A percentile compares a stretch with the other conserved stretches of the same genome.
Conservation (phyloP, 2,113 vertebrate species). For the Poeciliopsis occidentalis region DNA sequence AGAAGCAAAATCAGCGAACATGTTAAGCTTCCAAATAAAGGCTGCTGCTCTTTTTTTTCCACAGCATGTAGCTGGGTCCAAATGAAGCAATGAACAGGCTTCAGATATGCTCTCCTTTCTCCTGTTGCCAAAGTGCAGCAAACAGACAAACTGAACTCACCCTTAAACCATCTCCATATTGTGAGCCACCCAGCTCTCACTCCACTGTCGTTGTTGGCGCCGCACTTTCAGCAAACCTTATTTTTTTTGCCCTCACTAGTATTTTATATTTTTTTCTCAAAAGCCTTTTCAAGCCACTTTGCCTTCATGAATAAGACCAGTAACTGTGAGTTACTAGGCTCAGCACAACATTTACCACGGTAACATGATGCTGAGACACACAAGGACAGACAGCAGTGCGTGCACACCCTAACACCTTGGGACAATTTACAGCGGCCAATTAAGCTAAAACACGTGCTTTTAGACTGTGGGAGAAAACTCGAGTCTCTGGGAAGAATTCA, state of each 20-base stretch:
- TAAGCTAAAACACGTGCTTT: background rate
- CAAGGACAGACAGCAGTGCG: background rate
- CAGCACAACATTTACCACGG: background rate
- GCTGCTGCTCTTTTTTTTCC: background rate
- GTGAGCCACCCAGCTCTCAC: constrained; percentile 3
- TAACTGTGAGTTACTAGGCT: background rate
- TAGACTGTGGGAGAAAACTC: background rate
- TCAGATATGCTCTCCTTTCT: constrained; percentile 12
- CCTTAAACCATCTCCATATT: constrained; percentile 4
- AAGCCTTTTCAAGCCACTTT: background rate
- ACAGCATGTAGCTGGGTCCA: background rate
- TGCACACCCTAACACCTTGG: background rate
- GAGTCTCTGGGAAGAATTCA: background rate
- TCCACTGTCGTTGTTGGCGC: background rate
- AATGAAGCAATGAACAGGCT: constrained; percentile 9
- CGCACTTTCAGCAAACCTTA: background rate
- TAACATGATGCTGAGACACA: background rate
- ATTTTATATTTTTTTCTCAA: constrained; percentile 12
- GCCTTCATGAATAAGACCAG: background rate
- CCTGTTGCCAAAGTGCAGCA: constrained; percentile 20
- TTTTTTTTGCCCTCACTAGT: background rate
- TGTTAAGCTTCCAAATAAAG: background rate
- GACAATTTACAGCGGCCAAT: background rate
- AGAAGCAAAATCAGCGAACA: constrained; percentile 7
- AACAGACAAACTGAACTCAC: constrained; percentile 24